A percentile compares a stretch with the other conserved stretches of the same genome.
Conservation (phyloP, 2,888 invertebrate species). For the Drosophila bunnanda region DNA sequence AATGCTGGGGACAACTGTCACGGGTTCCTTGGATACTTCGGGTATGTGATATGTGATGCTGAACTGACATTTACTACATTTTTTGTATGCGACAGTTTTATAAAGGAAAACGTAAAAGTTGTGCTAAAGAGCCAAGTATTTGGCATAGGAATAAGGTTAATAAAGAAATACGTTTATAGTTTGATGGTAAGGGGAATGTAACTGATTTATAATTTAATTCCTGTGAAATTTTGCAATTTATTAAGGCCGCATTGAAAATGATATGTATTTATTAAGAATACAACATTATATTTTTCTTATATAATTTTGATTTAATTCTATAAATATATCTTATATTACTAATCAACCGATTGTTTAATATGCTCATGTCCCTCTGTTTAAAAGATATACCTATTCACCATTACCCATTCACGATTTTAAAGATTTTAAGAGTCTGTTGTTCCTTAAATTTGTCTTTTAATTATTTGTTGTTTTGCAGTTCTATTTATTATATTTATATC, state of each 20-base stretch:
- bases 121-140: slow-evolving; percentile 42
- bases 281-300: too few species aligned
- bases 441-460: too few species aligned
- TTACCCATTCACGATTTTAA: too few species aligned
- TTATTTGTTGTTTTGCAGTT: too few species aligned
- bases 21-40: slow-evolving; percentile 29
- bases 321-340: too few species aligned
- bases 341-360: too few species aligned
- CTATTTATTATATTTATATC: background rate
- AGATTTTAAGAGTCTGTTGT: too few species aligned
- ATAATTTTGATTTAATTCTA: too few species aligned
- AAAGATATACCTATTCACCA: too few species aligned
- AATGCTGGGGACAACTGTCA: slow-evolving; percentile 50
- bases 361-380: too few species aligned
- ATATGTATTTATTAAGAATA: background rate
- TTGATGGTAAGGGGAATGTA: background rate
- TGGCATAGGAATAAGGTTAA: background rate
- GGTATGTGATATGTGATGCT: slow-evolving; percentile 8
- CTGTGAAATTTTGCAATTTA: background rate
- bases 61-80: slow-evolving; percentile 38
- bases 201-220: background rate
- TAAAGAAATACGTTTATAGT: slow-evolving; percentile 4
- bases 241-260: background rate
- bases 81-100: slow-evolving; percentile 41
- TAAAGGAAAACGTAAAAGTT: slow-evolving; percentile 21